Evolutionary conservation across 2,113 vertebrate genomes (phyloP).

Genomic region (Amia ocellicauda): DNA sequence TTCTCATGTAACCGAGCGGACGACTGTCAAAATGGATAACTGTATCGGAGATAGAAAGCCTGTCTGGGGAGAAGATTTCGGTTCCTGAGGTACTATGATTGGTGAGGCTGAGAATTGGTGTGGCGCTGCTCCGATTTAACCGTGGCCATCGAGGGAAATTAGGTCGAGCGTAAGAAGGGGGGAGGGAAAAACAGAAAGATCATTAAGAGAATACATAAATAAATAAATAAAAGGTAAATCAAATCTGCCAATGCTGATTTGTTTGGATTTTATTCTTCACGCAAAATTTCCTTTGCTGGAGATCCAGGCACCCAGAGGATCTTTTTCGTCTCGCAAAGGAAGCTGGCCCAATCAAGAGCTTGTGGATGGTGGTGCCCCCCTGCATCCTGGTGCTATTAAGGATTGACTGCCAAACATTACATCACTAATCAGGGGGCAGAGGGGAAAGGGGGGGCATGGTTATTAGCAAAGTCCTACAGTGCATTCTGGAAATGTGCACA

Average conservation of each 20-base stretch:
- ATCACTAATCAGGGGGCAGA: no score
- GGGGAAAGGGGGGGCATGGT: no score
- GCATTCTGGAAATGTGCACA: no score
- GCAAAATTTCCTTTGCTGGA: neutral
- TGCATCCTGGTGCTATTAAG: no score
- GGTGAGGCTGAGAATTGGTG: slow-evolving; percentile 16
- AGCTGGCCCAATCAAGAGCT: slow-evolving; percentile 12
- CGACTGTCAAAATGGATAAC: slow-evolving; percentile 33
- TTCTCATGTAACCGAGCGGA: slow-evolving; percentile 27
- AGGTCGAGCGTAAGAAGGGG: no score
- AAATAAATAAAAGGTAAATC: neutral
- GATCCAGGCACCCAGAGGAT: neutral
- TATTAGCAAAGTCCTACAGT: no score
- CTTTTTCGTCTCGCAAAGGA: slow-evolving; percentile 7
- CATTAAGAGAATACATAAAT: slow-evolving; percentile 6
- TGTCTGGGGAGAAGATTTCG: slow-evolving; percentile 10
- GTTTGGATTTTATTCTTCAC: slow-evolving; percentile 4
- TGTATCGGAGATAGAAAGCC: slow-evolving; percentile 12
- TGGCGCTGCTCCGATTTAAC: slow-evolving; percentile 8
- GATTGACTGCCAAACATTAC: no score
- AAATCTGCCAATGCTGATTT: neutral
- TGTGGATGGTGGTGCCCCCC: no score
- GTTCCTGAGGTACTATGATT: slow-evolving; percentile 9
- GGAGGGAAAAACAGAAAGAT: slow-evolving; percentile 30
- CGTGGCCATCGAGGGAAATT: slow-evolving; percentile 22